Conservation (phyloP, 1,140 invertebrate genomes). For the Tetragnatha versicolor region DNA sequence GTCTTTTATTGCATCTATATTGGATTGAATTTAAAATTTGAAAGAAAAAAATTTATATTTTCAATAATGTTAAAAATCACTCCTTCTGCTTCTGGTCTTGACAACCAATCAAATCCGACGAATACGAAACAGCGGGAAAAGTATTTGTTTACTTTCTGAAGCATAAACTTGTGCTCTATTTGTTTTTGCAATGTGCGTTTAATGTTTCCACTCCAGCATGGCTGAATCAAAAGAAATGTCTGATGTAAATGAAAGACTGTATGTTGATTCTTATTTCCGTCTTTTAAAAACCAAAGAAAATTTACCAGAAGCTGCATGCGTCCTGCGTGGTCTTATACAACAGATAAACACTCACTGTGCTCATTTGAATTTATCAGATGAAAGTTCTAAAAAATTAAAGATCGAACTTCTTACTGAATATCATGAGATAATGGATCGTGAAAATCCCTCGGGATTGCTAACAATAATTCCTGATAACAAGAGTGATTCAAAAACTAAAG, state of each 20-base stretch:
- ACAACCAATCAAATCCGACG: too few species aligned
- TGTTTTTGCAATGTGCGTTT: too few species aligned
- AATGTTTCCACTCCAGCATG: too few species aligned
- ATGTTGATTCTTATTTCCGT: conserved; percentile 14
- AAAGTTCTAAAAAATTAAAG: conserved; percentile 1
- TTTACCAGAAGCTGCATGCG: not conserved
- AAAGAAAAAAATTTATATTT: too few species aligned
- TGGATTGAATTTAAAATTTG: too few species aligned
- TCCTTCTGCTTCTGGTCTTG: too few species aligned
- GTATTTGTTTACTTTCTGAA: too few species aligned
- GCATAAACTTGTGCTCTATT: too few species aligned
- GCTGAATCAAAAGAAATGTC: too few species aligned
- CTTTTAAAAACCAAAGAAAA: conserved; percentile 1
- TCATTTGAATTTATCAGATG: not conserved
- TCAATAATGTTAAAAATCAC: too few species aligned
- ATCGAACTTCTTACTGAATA: conserved; percentile 12
- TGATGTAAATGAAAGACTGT: conserved; percentile 9
- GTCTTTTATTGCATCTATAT: too few species aligned
- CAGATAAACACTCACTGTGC: not conserved
- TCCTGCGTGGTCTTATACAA: conserved; percentile 4
- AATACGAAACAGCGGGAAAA: too few species aligned
- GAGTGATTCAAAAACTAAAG: not conserved
- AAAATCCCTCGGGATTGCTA: not conserved
- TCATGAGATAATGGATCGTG: not conserved
- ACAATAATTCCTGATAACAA: not conserved